Conservation (phyloP, 1,140 invertebrate species). For the Gonioctena quinquepunctata region DNA sequence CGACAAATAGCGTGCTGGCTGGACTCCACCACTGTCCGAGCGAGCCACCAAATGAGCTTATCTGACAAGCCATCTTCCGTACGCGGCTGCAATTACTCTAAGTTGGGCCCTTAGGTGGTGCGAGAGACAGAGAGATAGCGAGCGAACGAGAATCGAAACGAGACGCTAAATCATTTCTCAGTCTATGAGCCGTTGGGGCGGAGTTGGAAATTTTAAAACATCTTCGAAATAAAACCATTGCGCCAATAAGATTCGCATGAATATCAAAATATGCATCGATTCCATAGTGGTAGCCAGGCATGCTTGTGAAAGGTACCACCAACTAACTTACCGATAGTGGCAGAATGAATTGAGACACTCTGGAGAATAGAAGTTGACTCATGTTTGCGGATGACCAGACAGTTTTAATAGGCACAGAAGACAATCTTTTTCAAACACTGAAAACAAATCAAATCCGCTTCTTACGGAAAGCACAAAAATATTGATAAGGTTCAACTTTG, state of each 20-base stretch:
- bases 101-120: conserved; percentile 38
- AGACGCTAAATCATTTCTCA: conserved; percentile 28
- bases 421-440: too few species aligned
- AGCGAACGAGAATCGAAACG: conserved; percentile 12
- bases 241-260: conserved; percentile 38
- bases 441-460: too few species aligned
- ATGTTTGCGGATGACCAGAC: too few species aligned
- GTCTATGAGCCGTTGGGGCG: conserved; percentile 36
- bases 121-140: conserved; percentile 7
- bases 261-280: conserved; percentile 39
- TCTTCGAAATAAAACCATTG: conserved; percentile 34
- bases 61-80: conserved; percentile 43
- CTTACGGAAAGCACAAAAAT: too few species aligned
- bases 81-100: conserved; percentile 46
- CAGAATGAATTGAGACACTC: too few species aligned
- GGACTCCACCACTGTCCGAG: background rate
- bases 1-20: too few species aligned
- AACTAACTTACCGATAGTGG: too few species aligned
- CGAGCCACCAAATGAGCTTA: conserved; percentile 43
- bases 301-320: too few species aligned
- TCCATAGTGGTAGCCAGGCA: background rate
- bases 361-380: too few species aligned
- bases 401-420: too few species aligned
- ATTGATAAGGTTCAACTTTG: too few species aligned
- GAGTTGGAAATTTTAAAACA: conserved; percentile 35